Conservation (phyloP, 2,113 vertebrate species). For the Ascaphus truei region DNA sequence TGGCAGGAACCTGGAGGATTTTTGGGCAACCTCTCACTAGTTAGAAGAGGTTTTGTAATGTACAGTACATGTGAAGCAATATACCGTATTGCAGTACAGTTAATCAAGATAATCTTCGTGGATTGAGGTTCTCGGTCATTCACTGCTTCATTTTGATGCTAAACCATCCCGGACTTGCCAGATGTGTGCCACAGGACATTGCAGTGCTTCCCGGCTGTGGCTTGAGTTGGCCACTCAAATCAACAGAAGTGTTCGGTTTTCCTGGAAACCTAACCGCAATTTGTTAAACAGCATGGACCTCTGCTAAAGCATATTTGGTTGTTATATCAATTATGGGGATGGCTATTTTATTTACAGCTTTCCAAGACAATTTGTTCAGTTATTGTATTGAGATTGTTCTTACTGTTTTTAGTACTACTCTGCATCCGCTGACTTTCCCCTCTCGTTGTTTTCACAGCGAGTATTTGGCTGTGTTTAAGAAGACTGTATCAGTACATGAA, state of each 20-base stretch:
- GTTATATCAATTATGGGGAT: too few relatives aligned
- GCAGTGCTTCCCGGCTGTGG: too few relatives aligned
- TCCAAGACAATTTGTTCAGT: too few relatives aligned
- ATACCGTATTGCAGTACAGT: background rate
- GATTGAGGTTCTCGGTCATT: background rate
- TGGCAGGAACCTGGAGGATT: background rate
- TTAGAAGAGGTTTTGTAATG: too few relatives aligned
- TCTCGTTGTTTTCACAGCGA: conserved; percentile 49
- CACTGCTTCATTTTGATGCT: background rate
- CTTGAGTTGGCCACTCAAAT: too few relatives aligned
- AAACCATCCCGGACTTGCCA: background rate
- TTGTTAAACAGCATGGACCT: too few relatives aligned
- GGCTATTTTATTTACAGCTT: too few relatives aligned
- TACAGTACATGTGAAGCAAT: background rate
- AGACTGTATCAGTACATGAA: conserved; percentile 95
- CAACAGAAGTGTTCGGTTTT: too few relatives aligned
- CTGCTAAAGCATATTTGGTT: too few relatives aligned
- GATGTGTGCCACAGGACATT: background rate
- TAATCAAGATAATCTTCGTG: background rate
- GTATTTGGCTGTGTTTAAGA: conserved; percentile 97
- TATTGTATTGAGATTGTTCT: too few relatives aligned
- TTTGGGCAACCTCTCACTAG: background rate
- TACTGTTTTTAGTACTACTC: too few relatives aligned
- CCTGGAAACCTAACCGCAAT: too few relatives aligned
- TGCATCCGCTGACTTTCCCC: background rate